Conservation (phyloP, 2,888 invertebrate genomes). For the Drosophila anomalipes region DNA sequence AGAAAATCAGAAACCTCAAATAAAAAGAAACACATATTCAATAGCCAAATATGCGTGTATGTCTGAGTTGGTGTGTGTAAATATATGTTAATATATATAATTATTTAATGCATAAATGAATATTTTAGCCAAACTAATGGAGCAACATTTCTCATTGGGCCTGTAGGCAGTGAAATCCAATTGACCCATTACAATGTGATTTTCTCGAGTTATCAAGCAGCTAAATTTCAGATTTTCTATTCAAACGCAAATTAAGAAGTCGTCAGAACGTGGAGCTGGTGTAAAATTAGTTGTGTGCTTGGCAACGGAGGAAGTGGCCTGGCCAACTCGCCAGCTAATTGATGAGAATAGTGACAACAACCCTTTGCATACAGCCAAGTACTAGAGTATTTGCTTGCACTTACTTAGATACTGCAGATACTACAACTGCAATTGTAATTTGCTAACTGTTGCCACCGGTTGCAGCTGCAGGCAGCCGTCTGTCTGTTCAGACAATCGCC, state of each 20-base stretch:
- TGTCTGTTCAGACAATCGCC: neutral
- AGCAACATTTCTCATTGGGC: slow-evolving; percentile 35
- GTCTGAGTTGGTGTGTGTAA: neutral
- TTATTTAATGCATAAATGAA: slow-evolving; percentile 44
- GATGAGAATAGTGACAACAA: slow-evolving; percentile 16
- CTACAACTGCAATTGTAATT: slow-evolving; percentile 33
- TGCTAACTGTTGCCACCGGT: slow-evolving; percentile 38
- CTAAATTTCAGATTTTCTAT: neutral
- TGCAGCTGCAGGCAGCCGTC: slow-evolving; percentile 4
- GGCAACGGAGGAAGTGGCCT: slow-evolving; percentile 41
- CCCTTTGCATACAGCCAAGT: slow-evolving; percentile 5
- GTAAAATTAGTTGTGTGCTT: neutral
- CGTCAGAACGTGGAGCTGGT: neutral
- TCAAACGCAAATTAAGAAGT: slow-evolving; percentile 5
- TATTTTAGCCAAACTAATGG: slow-evolving; percentile 30
- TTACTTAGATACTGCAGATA: slow-evolving; percentile 29
- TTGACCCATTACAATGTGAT: slow-evolving; percentile 16
- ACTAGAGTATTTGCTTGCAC: slow-evolving; percentile 53
- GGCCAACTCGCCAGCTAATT: slow-evolving; percentile 34
- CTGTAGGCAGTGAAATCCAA: slow-evolving; percentile 57
- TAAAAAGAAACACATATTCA: neutral
- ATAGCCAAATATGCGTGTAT: slow-evolving; percentile 4
- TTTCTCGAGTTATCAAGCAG: slow-evolving; percentile 1
- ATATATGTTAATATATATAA: slow-evolving; percentile 25
- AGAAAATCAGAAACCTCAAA: neutral